Evolutionary conservation across 1,140 invertebrate species (phyloP).

Genomic region (Coelopa frigida): DNA sequence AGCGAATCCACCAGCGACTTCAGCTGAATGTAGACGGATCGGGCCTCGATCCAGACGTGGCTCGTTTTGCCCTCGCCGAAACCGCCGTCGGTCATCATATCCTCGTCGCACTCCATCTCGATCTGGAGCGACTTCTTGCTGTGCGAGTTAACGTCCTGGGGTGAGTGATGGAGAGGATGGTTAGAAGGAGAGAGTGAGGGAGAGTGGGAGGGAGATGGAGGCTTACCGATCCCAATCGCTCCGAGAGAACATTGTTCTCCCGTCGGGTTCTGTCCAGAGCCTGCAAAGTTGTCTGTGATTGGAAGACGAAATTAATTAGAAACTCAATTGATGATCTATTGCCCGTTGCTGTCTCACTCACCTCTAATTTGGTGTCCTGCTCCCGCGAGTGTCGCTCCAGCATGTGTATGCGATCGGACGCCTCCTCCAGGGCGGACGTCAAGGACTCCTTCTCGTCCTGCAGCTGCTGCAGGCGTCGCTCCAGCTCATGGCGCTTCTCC

Average conservation of each 20-base stretch:
- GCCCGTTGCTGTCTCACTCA: too few species aligned
- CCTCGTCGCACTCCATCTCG: slow-evolving; percentile 67
- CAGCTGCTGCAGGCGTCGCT: slow-evolving; percentile 65
- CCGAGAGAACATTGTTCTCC: slow-evolving; percentile 57
- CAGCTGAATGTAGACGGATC: slow-evolving; percentile 60
- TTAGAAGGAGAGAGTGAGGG: background rate
- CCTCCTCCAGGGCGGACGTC: slow-evolving; percentile 73
- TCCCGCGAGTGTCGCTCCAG: slow-evolving; percentile 79
- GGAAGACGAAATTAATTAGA: slow-evolving; percentile 2
- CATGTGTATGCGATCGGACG: slow-evolving; percentile 76
- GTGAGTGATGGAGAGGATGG: too few species aligned
- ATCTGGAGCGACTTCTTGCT: slow-evolving; percentile 56
- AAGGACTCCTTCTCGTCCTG: slow-evolving; percentile 72
- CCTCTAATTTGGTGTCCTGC: slow-evolving; percentile 57
- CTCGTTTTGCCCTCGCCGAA: slow-evolving; percentile 38
- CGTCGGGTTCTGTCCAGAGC: slow-evolving; percentile 55
- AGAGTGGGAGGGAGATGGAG: background rate
- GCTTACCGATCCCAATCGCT: slow-evolving; percentile 50
- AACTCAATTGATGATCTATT: too few species aligned
- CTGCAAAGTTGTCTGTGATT: slow-evolving; percentile 47
- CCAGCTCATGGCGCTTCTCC: slow-evolving; percentile 77
- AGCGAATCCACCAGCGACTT: slow-evolving; percentile 61
- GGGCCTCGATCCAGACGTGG: slow-evolving; percentile 53
- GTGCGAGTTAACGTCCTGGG: slow-evolving; percentile 30
- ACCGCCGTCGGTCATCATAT: slow-evolving; percentile 52